A percentile compares a stretch with the other conserved stretches of the same genome.
Conservation (phyloP, 2,888 invertebrate species). For the Agonopterix alstromeriana region DNA sequence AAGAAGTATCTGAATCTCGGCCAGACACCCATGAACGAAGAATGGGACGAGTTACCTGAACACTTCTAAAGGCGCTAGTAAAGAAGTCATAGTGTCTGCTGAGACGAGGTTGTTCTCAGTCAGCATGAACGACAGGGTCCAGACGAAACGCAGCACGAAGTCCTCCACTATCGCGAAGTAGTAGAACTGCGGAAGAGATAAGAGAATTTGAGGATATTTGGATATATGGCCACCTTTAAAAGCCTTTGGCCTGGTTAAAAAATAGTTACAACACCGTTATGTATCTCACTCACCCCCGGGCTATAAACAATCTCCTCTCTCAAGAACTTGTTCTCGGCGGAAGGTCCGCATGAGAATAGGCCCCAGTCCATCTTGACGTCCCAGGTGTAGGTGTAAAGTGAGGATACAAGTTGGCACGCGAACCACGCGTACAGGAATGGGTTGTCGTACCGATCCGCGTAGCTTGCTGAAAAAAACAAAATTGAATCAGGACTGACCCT, state of each 20-base stretch:
- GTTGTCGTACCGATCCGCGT: conserved; percentile 81
- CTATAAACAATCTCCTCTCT: conserved; percentile 97
- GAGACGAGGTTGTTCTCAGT: conserved; percentile 86
- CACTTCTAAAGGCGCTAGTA: conserved; percentile 91
- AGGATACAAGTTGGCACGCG: conserved; percentile 87
- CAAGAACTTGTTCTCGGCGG: conserved; percentile 91
- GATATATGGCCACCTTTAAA: no score
- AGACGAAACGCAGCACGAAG: conserved; percentile 93
- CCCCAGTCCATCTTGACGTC: conserved; percentile 99
- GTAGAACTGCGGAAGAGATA: conserved; percentile 80
- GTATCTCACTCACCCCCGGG: conserved; percentile 81
- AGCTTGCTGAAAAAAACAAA: conserved; percentile 55
- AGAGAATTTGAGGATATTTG: no score
- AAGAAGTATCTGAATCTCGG: no score
- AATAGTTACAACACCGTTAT: no score
- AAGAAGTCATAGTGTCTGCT: conserved; percentile 88
- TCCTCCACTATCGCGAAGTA: conserved; percentile 98
- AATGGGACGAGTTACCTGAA: conserved; percentile 78
- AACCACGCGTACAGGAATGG: conserved; percentile 95
- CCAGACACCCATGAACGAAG: no score
- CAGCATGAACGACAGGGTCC: conserved; percentile 92
- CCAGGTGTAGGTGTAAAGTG: conserved; percentile 97
- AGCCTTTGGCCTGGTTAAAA: no score
- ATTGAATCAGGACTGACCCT: no score
- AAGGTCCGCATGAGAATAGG: conserved; percentile 90